phyloP scores from a whole-genome alignment of 1,140 invertebrate species.

The Sweltsa coloradensis region DNA sequence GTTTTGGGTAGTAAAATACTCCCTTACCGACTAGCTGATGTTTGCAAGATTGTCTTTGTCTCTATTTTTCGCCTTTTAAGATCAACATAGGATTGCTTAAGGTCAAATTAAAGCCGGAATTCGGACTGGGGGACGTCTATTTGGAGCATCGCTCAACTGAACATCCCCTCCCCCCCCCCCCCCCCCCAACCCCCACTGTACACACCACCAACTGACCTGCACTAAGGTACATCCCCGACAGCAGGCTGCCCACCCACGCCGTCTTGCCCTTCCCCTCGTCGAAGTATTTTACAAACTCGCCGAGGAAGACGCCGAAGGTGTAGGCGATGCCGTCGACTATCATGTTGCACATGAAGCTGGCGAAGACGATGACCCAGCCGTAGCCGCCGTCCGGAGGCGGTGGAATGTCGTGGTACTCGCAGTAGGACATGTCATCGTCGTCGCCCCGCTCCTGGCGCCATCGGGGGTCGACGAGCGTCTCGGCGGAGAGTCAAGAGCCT shows the following conservation, averaged over 20 bases:
- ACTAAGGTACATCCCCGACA: conserved; percentile 87
- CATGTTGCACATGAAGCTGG: conserved; percentile 95
- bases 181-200: too few species aligned
- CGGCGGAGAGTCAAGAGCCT: too few species aligned
- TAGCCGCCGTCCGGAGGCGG: conserved; percentile 77
- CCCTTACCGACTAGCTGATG: too few species aligned
- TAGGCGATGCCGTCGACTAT: conserved; percentile 96
- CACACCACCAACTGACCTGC: conserved; percentile 60
- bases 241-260: conserved; percentile 87
- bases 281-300: conserved; percentile 69
- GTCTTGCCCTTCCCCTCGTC: conserved; percentile 74
- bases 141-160: too few species aligned
- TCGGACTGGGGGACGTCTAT: too few species aligned
- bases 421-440: conserved; percentile 56
- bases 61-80: too few species aligned
- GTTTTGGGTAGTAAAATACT: too few species aligned
- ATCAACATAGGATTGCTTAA: too few species aligned
- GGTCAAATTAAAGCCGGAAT: too few species aligned
- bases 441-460: conserved; percentile 14
- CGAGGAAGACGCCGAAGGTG: conserved; percentile 81
- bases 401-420: conserved; percentile 62
- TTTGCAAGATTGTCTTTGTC: too few species aligned
- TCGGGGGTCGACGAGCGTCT: conserved; percentile 17
- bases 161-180: too few species aligned
- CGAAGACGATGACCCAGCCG: conserved; percentile 91